Base-by-base conservation (phyloP, 2,113 vertebrate genomes). In the Callipepla californica region DNA sequence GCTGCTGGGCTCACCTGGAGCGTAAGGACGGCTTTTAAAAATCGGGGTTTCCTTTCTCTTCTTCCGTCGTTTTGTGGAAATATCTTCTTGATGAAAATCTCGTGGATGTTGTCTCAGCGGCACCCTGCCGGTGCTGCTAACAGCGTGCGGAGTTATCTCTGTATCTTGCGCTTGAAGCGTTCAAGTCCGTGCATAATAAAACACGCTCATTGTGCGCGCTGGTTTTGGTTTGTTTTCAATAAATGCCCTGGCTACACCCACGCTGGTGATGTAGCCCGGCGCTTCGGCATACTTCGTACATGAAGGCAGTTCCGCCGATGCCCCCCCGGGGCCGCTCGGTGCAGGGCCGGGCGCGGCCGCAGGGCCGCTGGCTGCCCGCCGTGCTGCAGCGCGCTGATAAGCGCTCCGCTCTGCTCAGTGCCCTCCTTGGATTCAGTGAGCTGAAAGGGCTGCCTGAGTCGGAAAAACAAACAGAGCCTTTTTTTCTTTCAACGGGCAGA, bases 311-410 rank as follows among this genome's bases (percentile, higher is more conserved):
- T 80, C 87, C 80, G 81, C 80, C 73, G 80, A 78, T 94, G 62
- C 88, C 48, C 65, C 55, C 55, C 55, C 55, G 30, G 30, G 55
- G 30, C 55, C 55, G 53, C 53, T 57, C 53, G 9, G 28, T 57
- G 53, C 17, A 11, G 30, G 53, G 53, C 53, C 53, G 28, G 94
- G 92, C 97, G 97, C 67, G 50, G 96, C n/a, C 66, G 91, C 74
- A 96, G 91, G 96, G 55, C 55, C 30, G 53, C 53, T 30, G 53
- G 30, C 30, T 57, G 97, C 97, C 97, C 97, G 97, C 96, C 97
- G 97, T 97, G 98, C 98, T 99, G 99, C 96, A 97, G 97, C 97
- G 93, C 70, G 95, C 98, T 98, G 99, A 99, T 99, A 99, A 99
- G 98, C 25, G 98, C 97, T 97, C 97, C 97, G 97, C 98, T 98